A percentile compares a stretch with the other conserved stretches of the same genome.
Evolutionary conservation across 1,140 invertebrate genomes (phyloP).

Genomic region (Mylabris phalerata): DNA sequence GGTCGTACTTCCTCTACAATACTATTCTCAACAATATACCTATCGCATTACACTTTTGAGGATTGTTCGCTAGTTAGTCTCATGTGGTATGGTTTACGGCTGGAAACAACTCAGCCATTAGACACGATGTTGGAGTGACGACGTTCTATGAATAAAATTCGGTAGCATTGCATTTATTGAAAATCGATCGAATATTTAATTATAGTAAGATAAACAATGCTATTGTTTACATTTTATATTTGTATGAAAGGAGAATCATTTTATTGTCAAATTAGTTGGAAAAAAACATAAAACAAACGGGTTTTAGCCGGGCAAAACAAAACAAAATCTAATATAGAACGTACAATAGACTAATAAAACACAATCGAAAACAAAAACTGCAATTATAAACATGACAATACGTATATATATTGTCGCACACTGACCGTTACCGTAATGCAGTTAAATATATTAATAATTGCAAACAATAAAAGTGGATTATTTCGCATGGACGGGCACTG

Average conservation of each 20-base stretch:
- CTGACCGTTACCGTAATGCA: slow-evolving; percentile 28
- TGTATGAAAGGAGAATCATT: slow-evolving; percentile 26
- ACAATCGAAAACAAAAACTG: slow-evolving; percentile 38
- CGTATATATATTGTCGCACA: slow-evolving; percentile 16
- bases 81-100: slow-evolving; percentile 12
- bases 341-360: slow-evolving; percentile 38
- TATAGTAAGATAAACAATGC: too few relatives aligned
- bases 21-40: neutral
- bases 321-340: slow-evolving; percentile 39
- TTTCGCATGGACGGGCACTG: slow-evolving; percentile 29
- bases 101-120: neutral
- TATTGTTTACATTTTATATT: neutral
- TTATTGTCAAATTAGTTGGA: slow-evolving; percentile 35
- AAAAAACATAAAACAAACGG: slow-evolving; percentile 33
- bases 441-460: slow-evolving; percentile 41
- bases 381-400: slow-evolving; percentile 38
- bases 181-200: too few relatives aligned
- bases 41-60: slow-evolving; percentile 26
- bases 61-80: slow-evolving; percentile 14
- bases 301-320: slow-evolving; percentile 24
- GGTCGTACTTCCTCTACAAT: slow-evolving; percentile 11
- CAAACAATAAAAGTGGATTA: slow-evolving; percentile 40
- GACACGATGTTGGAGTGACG: neutral
- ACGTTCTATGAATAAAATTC: slow-evolving; percentile 9
- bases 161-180: neutral